These are phyloP conservation scores for Gastrophryne carolinensis DNA, from an alignment of 2,797 vertebrate genomes.

Conservation along the genomic window DNA sequence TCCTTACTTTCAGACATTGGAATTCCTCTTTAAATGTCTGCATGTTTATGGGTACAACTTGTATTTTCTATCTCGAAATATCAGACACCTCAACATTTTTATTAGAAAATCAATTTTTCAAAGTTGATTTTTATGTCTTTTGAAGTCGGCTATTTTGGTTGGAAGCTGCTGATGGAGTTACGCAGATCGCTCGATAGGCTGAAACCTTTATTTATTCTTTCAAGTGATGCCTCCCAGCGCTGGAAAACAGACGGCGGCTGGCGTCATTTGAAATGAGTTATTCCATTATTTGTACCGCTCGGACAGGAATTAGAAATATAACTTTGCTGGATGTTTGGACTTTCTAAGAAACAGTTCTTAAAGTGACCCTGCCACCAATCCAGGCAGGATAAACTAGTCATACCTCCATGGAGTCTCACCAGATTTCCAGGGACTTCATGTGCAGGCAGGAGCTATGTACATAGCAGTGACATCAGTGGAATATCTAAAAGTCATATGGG, in stretches of 20 bases:
- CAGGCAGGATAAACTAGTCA: no score
- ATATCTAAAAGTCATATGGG: no score
- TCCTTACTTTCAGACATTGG: no score
- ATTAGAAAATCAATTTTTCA: conserved; percentile 5
- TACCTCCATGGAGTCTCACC: no score
- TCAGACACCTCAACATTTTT: no score
- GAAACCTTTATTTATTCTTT: not conserved
- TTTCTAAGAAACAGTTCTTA: not conserved
- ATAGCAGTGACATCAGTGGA: no score
- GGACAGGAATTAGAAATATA: not conserved
- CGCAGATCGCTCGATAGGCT: not conserved
- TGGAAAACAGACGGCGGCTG: not conserved
- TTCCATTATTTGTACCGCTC: not conserved
- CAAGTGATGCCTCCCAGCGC: not conserved
- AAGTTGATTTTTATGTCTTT: conserved; percentile 4
- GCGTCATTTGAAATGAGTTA: not conserved
- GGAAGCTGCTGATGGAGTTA: not conserved
- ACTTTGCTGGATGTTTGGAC: not conserved
- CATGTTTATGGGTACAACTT: no score
- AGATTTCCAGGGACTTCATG: no score
- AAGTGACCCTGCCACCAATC: no score
- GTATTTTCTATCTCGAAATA: no score
- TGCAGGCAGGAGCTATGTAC: no score
- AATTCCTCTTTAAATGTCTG: no score
- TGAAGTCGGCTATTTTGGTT: conserved; percentile 12